phyloP scores from a whole-genome alignment of 1,140 invertebrate genomes.

The Saccostrea echinata region DNA sequence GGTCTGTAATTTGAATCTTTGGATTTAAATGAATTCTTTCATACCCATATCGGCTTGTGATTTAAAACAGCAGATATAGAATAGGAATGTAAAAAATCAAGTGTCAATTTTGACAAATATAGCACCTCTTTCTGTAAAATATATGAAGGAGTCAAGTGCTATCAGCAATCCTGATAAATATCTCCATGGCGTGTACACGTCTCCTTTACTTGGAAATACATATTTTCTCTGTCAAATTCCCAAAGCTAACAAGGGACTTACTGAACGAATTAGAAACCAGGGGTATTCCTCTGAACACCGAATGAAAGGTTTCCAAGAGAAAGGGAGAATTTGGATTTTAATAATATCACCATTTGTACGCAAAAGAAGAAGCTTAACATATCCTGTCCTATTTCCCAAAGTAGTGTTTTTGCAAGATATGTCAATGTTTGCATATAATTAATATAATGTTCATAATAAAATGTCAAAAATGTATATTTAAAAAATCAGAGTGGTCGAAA shows the following conservation, averaged over 20 bases:
- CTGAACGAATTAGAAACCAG: neutral
- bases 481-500: neutral
- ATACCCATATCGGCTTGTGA: neutral
- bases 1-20: neutral
- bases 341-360: too few relatives aligned
- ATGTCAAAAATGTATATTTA: neutral
- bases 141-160: neutral
- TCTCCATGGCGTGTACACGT: neutral
- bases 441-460: neutral
- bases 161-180: conserved; percentile 8
- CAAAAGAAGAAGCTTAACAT: too few relatives aligned
- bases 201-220: neutral
- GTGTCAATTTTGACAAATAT: conserved; percentile 1
- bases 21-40: neutral
- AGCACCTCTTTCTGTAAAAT: neutral
- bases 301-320: neutral
- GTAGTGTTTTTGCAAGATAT: too few relatives aligned
- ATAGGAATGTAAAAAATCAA: neutral
- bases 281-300: neutral
- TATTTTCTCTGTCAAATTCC: neutral
- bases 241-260: neutral
- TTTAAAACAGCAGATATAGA: neutral
- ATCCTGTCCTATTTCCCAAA: too few relatives aligned
- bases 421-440: neutral
- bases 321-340: too few relatives aligned